Conservation (phyloP, 2,113 vertebrate species). For the Acanthochromis polyacanthus region DNA sequence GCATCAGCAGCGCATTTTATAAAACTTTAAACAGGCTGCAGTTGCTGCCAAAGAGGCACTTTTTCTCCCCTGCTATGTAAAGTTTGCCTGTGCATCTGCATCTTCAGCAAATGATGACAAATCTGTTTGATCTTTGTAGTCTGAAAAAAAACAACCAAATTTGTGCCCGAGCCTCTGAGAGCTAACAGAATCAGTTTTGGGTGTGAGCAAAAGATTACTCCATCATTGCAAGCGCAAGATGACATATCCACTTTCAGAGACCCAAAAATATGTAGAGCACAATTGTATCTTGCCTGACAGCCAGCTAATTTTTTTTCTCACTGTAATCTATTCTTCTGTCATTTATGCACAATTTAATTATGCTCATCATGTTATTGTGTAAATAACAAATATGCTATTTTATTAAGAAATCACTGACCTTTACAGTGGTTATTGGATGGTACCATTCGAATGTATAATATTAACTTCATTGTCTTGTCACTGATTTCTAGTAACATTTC, state of each 20-base stretch:
- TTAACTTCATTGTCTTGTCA: not conserved
- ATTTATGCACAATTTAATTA: not conserved
- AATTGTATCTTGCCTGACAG: not conserved
- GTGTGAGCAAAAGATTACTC: not conserved
- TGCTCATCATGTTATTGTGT: not conserved
- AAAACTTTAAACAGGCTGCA: conserved; percentile 26
- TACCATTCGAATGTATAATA: not conserved
- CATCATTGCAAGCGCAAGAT: not conserved
- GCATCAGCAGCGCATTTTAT: conserved; percentile 24
- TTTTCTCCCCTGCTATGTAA: conserved; percentile 25
- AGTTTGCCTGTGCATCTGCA: not conserved
- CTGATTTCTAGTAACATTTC: not conserved
- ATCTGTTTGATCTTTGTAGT: conserved; percentile 35
- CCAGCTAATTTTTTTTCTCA: not conserved
- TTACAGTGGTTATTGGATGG: not conserved
- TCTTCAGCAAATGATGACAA: conserved; percentile 37
- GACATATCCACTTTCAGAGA: not conserved
- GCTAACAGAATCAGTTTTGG: conserved; percentile 4
- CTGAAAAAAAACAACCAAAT: not conserved
- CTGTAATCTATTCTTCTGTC: not conserved
- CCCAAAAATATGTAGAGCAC: not conserved
- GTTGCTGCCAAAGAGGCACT: conserved; percentile 22
- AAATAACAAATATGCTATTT: conserved; percentile 14
- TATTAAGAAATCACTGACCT: conserved; percentile 10
- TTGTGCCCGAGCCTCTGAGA: not conserved